A percentile compares a stretch with the other conserved stretches of the same genome.
phyloP scores from a whole-genome alignment of 2,797 vertebrate genomes.

The Molossus alvarezi region DNA sequence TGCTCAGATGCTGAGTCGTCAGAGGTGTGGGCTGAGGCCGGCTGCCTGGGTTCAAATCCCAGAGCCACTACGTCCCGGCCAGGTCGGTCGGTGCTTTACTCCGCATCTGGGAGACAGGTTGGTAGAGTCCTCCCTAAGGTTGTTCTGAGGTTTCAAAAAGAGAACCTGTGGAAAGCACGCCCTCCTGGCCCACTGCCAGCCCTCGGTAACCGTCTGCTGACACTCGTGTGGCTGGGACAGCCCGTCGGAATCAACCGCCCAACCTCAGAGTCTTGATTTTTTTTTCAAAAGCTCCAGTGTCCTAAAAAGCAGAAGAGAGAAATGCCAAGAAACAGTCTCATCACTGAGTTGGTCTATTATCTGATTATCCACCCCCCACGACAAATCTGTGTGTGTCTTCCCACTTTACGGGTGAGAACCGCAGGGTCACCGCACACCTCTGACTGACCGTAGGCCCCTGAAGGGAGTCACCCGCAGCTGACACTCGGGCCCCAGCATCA shows the following conservation, averaged over 20 bases:
- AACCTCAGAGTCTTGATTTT: not conserved
- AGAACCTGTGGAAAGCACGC: not conserved
- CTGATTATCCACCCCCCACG: not conserved
- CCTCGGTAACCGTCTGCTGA: not conserved
- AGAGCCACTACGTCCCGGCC: not conserved
- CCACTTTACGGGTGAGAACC: not conserved
- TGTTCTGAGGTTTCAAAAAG: slow-evolving; percentile 32
- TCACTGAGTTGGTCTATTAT: not conserved
- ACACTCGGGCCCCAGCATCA: not conserved
- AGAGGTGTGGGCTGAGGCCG: not conserved
- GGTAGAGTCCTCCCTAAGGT: not conserved
- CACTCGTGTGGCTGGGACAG: not conserved
- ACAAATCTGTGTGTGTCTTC: not conserved
- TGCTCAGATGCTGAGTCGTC: not conserved
- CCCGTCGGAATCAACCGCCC: slow-evolving; percentile 1
- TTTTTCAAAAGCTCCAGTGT: not conserved
- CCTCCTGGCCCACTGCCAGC: slow-evolving; percentile 7
- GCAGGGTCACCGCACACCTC: fast-evolving
- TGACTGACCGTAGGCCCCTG: not conserved
- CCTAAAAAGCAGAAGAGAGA: not conserved
- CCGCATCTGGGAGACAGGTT: not conserved
- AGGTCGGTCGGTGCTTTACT: slow-evolving; percentile 51
- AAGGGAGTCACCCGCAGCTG: not conserved
- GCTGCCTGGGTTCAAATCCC: slow-evolving; percentile 40
- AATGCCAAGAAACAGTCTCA: not conserved